A percentile compares a stretch with the other conserved stretches of the same genome.
Evolutionary conservation across 1,140 invertebrate species (phyloP).

Genomic region (Holcopasites calliopsidis): DNA sequence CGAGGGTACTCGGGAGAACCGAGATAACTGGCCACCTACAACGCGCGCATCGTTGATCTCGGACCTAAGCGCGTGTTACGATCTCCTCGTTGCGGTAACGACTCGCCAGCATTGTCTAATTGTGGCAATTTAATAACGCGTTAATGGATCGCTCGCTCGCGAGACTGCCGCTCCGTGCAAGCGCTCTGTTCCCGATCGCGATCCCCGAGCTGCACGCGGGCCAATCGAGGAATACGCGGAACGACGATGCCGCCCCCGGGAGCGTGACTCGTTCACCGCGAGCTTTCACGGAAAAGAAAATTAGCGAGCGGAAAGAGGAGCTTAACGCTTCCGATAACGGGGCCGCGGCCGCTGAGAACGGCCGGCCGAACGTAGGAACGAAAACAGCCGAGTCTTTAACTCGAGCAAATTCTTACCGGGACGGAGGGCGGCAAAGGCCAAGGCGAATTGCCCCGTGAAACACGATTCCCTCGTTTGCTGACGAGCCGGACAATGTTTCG

Average conservation of each 20-base stretch:
- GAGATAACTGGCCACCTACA: no score
- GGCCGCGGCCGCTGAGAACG: no score
- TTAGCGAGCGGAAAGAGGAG: conserved; percentile 27
- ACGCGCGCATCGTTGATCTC: no score
- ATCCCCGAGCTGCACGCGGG: not conserved
- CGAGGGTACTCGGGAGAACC: no score
- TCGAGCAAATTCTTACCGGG: conserved; percentile 9
- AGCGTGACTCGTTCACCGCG: not conserved
- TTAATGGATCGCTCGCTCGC: conserved; percentile 50
- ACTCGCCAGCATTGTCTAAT: conserved; percentile 55
- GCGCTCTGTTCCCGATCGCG: not conserved
- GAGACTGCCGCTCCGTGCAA: conserved; percentile 19
- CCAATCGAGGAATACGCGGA: not conserved
- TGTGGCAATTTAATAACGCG: conserved; percentile 63
- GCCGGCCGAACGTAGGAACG: not conserved
- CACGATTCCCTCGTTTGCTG: conserved; percentile 27
- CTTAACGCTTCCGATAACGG: conserved; percentile 10
- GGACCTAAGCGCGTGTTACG: conserved; percentile 41
- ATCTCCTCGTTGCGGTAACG: conserved; percentile 46
- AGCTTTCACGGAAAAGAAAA: conserved; percentile 45
- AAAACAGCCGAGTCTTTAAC: conserved; percentile 9
- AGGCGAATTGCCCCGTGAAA: conserved; percentile 66
- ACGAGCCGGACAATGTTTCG: no score
- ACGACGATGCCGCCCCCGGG: not conserved
- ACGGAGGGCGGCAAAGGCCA: conserved; percentile 66